Base-by-base conservation (phyloP, 2,888 invertebrate species). In the Oegoconia quadripuncta region DNA sequence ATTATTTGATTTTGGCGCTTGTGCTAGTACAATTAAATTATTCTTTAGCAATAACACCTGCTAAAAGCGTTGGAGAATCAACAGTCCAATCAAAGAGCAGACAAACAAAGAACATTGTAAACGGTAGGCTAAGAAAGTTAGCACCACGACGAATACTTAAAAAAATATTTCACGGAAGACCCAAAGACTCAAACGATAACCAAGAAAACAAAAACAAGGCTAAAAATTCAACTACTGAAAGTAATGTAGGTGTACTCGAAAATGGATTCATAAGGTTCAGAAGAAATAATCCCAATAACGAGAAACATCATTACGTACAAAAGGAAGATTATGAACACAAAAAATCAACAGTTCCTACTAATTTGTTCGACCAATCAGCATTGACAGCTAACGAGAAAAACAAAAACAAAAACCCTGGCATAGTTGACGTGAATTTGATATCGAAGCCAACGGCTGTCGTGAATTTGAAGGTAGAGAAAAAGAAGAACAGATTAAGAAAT, bases 381-480 rank as follows among this genome's bases (percentile, higher is more conserved):
- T 33, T 27, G 8, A 20, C 17, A 1, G 42, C 41, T 29, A 41
- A 37, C 29, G 31, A 23, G 15, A 14, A 36, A 1, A 35, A 32
- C 9, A 37, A 38, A 15, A 35, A 42, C 13, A 52, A 47, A 23
- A 64, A 65, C 35, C 41, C 45, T 14, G 68, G 63, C 0, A 65
- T 55, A 30, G 68, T 67, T 7, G 60, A 67, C 23, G 48, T 72
- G 1, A 63, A 63, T 37, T 37, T 73, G 9, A 53, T 67, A 3
- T 52, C 65, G 2, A 52, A 57, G 28, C 60, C 67, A 9, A 72
- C 71, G 2, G 53, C 62, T 5, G 35, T 65, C 1, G 53, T 67
- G 0, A 68, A 64, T 31, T 41, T 59, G 4, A 48, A 42, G 16
- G 46, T 50, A 16, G 52, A 47, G 29, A 39, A 38, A 5, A 41